These are phyloP conservation scores for Machimus atricapillus DNA, from an alignment of 2,888 invertebrate species.

Conservation along the genomic window DNA sequence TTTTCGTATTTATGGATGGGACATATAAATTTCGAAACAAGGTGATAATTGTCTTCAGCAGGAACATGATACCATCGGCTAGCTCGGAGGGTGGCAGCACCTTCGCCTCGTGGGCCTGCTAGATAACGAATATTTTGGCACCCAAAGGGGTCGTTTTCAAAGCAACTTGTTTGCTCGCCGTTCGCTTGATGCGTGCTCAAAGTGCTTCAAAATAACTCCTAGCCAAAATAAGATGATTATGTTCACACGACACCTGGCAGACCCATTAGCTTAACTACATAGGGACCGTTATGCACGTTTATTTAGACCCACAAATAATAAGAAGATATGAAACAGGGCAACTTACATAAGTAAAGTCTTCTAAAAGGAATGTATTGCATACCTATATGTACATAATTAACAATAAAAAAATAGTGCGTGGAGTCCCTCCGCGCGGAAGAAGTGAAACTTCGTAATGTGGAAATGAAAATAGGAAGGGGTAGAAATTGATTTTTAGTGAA, in stretches of 20 bases:
- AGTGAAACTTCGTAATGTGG: too few relatives aligned
- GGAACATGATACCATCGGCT: neutral
- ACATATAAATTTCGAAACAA: neutral
- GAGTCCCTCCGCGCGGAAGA: too few relatives aligned
- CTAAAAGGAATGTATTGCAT: too few relatives aligned
- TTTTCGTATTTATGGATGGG: neutral
- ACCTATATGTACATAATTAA: too few relatives aligned
- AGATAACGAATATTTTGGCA: neutral
- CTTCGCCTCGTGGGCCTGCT: neutral
- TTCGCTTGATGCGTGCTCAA: neutral
- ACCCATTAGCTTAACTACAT: neutral
- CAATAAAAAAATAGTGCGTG: too few relatives aligned
- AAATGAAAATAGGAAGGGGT: too few relatives aligned
- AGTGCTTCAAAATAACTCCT: neutral
- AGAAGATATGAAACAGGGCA: neutral
- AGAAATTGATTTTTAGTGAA: too few relatives aligned
- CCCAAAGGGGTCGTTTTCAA: neutral
- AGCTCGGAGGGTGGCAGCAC: neutral
- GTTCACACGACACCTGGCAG: neutral
- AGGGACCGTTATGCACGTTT: neutral
- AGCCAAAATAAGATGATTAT: neutral
- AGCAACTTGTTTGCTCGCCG: neutral
- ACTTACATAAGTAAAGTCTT: neutral
- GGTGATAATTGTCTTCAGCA: neutral
- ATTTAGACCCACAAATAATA: neutral